Conservation (phyloP, 2,888 invertebrate species). For the Apocheima hispidaria region DNA sequence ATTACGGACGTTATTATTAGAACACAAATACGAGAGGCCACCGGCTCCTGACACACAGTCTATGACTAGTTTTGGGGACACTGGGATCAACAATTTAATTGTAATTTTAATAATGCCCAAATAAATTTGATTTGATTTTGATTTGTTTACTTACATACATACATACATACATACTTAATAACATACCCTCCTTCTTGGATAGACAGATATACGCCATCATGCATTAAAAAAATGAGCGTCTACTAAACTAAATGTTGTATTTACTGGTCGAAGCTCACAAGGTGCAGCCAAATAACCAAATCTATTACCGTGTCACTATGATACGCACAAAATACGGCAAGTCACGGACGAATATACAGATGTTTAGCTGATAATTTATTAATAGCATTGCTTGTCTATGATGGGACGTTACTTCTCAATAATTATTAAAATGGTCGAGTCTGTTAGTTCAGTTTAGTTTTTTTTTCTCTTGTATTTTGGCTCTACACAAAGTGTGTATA, state of each 20-base stretch:
- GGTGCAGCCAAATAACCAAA: slow-evolving; percentile 41
- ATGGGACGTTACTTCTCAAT: slow-evolving; percentile 2
- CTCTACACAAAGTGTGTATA: too few species aligned
- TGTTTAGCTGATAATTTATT: slow-evolving; percentile 73
- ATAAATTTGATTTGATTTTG: too few species aligned
- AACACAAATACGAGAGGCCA: too few species aligned
- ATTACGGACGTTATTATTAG: too few species aligned
- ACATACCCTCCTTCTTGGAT: too few species aligned
- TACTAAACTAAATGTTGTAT: background rate
- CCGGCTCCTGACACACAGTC: too few species aligned
- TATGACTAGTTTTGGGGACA: too few species aligned
- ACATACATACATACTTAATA: too few species aligned
- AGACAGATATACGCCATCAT: too few species aligned
- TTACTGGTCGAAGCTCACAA: slow-evolving; percentile 12
- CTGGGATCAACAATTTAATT: too few species aligned
- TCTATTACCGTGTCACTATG: slow-evolving; percentile 38
- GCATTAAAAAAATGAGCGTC: background rate
- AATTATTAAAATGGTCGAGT: background rate
- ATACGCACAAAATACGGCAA: slow-evolving; percentile 51
- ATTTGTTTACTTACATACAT: too few species aligned
- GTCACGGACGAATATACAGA: slow-evolving; percentile 73
- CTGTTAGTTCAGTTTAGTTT: background rate
- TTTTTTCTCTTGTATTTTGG: background rate
- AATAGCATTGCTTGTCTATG: slow-evolving; percentile 54
- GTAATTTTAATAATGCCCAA: too few species aligned